Evolutionary conservation across 2,888 invertebrate species (phyloP), one percentile per base, ranked within the genome.

Genomic region (Dendrolimus pini): DNA sequence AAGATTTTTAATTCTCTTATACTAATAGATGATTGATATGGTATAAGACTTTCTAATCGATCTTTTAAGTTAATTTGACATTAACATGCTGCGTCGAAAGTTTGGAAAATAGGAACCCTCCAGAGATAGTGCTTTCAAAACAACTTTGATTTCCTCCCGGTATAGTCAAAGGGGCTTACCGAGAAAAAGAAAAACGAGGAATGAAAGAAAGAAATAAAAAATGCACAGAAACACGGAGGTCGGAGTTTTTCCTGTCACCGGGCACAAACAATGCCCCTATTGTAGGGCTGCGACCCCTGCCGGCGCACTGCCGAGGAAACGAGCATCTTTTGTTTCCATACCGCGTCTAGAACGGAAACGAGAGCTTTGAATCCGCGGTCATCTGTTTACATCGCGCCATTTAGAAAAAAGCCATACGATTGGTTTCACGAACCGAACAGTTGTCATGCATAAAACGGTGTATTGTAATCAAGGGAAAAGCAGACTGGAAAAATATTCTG

Each of bases 171-270:
- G 85, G 71, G 79, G 83, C 79, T 83, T 81, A 80, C 81, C 68
- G 65, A 74, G 70, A 71, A 71, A 73, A 74, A 83, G 80, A 83
- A 80, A 75, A 72, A 69, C 72, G 68, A 67, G 69, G 72, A 74
- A 67, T 66, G 77, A 82, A 83, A 78, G 80, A 82, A 76, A 83
- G 77, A 79, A 86, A 88, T 86, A 89, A 89, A 89, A 89, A 89
- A 87, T 85, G 85, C 86, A 87, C 82, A 86, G 88, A 85, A 88
- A 88, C 88, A 89, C 86, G 84, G 89, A 87, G 89, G 89, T 89
- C 82, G 89, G 86, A 88, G 90, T 89, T 90, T 90, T 89, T 89
- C 89, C 89, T 88, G 89, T 89, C 89, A 89, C 88, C 88, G 89
- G 84, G 84, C 83, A 89, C 87, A 89, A 89, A 90, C 90, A 90